Base-by-base conservation (phyloP, 2,113 vertebrate genomes). In the Calyptomena viridis region DNA sequence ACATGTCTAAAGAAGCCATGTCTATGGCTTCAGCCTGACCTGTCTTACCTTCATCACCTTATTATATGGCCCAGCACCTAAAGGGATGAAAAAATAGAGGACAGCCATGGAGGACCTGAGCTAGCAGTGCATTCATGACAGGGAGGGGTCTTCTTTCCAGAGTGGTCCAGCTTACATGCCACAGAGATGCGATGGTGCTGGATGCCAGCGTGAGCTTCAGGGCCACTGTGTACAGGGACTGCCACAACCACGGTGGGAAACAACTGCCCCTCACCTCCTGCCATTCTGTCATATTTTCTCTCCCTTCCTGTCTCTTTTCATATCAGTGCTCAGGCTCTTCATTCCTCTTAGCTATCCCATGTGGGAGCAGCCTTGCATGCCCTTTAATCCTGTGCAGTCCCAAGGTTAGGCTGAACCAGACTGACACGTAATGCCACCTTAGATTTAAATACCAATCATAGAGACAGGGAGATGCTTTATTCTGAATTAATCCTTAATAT, bases 401-500 rank as follows among this genome's bases (percentile, higher is more conserved):
- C 72, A 56, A 77, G 53, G 44, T 55, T 40, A 75, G 72, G 31
- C 64, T 88, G 64, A 84, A 90, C 52, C 75, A 94, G 72, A 71
- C 27, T 63, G 37, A 72, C 74, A 66, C 2, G 0, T 33, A 88
- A 79, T 25, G 49, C 33, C 11, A 58, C n/a, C 46, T 30, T 46
- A 10, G 12, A 52, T 76, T 93, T 90, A 82, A 87, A 94, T 78
- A 85, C 71, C 35, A 55, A 55, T 89, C 64, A 52, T 1, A 82
- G 55, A 47, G 49, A 62, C 50, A 72, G 30, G 14, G 37, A 78
- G 30, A 52, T 69, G 40, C 55, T 88, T 83, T 71, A 74, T 49
- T 88, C 72, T 78, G 44, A 91, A 71, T 10, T 33, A 84, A 47
- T 82, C 67, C 84, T 92, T 73, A 64, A 93, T 84, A 69, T 94